A percentile compares a stretch with the other conserved stretches of the same genome.
Evolutionary conservation across 2,888 invertebrate genomes (phyloP).

Genomic region (Xylophagus ater): DNA sequence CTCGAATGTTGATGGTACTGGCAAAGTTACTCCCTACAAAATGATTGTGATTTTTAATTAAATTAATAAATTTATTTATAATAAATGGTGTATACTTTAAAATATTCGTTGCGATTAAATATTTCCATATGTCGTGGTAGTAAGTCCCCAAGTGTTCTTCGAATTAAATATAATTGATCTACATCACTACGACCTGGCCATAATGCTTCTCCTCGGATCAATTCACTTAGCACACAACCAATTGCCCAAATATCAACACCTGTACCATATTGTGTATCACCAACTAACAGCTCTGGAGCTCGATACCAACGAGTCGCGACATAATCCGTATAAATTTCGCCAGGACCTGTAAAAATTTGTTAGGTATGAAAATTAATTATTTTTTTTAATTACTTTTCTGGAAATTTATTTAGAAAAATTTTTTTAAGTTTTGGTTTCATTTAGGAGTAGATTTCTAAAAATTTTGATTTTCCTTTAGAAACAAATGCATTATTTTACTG

Average conservation of each 20-base stretch:
- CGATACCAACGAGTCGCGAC: conserved; percentile 99
- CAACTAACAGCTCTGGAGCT: conserved; percentile 92
- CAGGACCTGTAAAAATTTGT: conserved; percentile 59
- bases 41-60: too few relatives aligned
- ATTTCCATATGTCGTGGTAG: conserved; percentile 90
- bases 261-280: conserved; percentile 85
- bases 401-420: too few relatives aligned
- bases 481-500: too few relatives aligned
- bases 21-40: conserved; percentile 72
- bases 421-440: too few relatives aligned
- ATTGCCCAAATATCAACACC: conserved; percentile 98
- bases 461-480: too few relatives aligned
- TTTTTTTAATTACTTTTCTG: too few relatives aligned
- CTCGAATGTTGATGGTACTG: conserved; percentile 77
- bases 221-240: conserved; percentile 81
- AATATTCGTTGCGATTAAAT: conserved; percentile 90
- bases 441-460: too few relatives aligned
- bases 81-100: too few relatives aligned
- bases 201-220: conserved; percentile 79
- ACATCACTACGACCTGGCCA: conserved; percentile 99
- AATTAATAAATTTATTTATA: too few relatives aligned
- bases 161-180: conserved; percentile 92
- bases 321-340: conserved; percentile 98
- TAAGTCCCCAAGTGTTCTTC: conserved; percentile 88
- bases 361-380: too few relatives aligned